These are phyloP conservation scores for Drosophila koepferae DNA, from an alignment of 2,888 invertebrate genomes.

Conservation along the genomic window DNA sequence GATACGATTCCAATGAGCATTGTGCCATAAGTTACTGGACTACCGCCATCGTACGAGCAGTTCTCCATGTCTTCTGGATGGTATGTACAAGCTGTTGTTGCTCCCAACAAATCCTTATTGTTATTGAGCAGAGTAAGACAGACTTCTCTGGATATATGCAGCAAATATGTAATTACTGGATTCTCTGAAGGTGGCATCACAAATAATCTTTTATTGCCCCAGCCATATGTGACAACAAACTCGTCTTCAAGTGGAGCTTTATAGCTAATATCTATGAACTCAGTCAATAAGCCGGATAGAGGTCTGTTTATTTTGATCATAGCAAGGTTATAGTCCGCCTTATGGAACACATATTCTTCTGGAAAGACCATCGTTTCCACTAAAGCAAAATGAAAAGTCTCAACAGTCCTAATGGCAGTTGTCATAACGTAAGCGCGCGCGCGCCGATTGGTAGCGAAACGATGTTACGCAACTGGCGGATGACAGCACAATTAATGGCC, in stretches of 20 bases:
- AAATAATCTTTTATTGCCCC: conserved; percentile 3
- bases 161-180: neutral
- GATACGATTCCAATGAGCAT: conserved; percentile 45
- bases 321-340: conserved; percentile 44
- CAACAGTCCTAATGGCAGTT: conserved; percentile 10
- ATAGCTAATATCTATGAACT: conserved; percentile 32
- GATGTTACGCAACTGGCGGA: conserved; percentile 58
- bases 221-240: conserved; percentile 24
- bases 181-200: neutral
- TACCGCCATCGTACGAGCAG: conserved; percentile 1
- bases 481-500: conserved; percentile 40
- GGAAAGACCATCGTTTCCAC: conserved; percentile 43
- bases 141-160: neutral
- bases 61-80: neutral
- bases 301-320: conserved; percentile 37
- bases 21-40: neutral
- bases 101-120: conserved; percentile 10
- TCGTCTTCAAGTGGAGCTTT: fast-evolving
- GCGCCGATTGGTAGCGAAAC: conserved; percentile 12
- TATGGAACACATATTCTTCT: neutral
- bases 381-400: neutral
- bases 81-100: conserved; percentile 5
- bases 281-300: conserved; percentile 39
- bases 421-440: conserved; percentile 19
- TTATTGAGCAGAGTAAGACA: fast-evolving